phyloP scores from a whole-genome alignment of 2,797 vertebrate species.

The Denticeps clupeoides region DNA sequence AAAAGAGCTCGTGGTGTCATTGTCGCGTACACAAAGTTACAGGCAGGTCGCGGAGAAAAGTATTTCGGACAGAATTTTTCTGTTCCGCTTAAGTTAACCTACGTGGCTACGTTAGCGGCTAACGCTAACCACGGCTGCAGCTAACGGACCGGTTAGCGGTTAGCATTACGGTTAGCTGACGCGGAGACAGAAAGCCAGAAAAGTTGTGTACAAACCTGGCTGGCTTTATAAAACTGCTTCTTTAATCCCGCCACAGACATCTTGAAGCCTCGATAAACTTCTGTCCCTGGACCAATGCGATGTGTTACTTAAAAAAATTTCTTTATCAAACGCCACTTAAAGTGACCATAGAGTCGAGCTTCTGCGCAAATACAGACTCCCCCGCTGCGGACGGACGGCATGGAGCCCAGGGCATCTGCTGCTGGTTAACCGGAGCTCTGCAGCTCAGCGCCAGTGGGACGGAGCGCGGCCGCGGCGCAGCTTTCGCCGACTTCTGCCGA shows the following conservation, averaged over 20 bases:
- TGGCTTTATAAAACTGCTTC: slow-evolving; percentile 98
- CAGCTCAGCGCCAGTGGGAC: not conserved
- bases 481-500: no score
- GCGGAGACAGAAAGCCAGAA: slow-evolving; percentile 27
- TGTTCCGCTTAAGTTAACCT: no score
- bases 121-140: slow-evolving; percentile 12
- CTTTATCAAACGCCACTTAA: not conserved
- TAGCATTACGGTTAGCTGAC: slow-evolving; percentile 22
- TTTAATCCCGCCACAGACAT: slow-evolving; percentile 96
- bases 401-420: not conserved
- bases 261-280: slow-evolving; percentile 34
- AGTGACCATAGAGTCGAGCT: not conserved
- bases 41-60: no score
- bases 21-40: no score
- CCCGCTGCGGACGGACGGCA: not conserved
- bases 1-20: no score
- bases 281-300: not conserved
- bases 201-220: slow-evolving; percentile 69
- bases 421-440: not conserved
- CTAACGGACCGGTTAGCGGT: slow-evolving; percentile 35
- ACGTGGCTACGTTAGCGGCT: not conserved
- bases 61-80: no score
- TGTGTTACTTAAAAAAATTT: not conserved
- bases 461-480: no score
- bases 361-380: slow-evolving; percentile 1